phyloP scores from a whole-genome alignment of 2,113 vertebrate species.

The Aix galericulata region DNA sequence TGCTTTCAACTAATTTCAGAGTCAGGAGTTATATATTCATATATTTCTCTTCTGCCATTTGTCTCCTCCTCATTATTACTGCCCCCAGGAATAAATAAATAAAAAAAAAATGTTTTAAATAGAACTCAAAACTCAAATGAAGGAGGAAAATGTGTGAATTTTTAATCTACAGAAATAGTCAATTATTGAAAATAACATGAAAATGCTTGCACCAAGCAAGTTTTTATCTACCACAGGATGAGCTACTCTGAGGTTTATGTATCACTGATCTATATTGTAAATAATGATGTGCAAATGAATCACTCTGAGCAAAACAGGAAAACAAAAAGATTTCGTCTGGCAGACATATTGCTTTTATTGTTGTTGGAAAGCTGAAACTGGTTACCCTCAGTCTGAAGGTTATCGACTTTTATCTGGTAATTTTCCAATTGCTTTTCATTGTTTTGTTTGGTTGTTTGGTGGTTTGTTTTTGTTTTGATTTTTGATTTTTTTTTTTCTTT shows the following conservation, averaged over 20 bases:
- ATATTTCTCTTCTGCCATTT: neutral
- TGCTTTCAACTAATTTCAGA: neutral
- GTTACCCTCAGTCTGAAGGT: neutral
- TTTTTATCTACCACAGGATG: neutral
- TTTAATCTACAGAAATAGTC: neutral
- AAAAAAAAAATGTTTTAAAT: neutral
- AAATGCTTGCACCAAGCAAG: neutral
- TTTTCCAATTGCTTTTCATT: neutral
- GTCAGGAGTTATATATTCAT: neutral
- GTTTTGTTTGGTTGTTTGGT: too few relatives aligned
- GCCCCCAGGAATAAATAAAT: neutral
- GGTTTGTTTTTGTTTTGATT: too few relatives aligned
- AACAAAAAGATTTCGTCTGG: neutral
- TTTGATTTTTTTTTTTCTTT: neutral
- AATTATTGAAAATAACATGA: neutral
- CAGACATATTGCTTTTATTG: neutral
- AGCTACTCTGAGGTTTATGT: neutral
- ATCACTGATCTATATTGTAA: neutral
- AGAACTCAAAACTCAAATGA: neutral
- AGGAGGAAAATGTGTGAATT: neutral
- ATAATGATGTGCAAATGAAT: neutral
- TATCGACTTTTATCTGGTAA: accelerated
- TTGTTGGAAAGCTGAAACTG: neutral
- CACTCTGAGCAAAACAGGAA: neutral
- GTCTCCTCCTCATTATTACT: neutral